Base-by-base conservation (phyloP, 2,797 vertebrate genomes). In the Glossophaga mutica region DNA sequence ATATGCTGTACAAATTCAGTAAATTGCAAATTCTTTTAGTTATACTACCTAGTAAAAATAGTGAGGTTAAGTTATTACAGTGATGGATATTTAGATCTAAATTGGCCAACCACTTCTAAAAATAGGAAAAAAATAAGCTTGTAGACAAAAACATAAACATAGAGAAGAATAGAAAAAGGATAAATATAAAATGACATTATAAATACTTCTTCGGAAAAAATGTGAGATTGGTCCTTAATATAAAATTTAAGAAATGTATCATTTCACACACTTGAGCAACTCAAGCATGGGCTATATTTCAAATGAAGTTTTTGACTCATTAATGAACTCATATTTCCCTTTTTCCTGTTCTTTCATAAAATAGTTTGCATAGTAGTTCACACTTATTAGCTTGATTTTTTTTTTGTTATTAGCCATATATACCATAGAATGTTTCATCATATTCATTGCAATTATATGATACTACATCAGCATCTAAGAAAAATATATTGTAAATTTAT, bases 351-450 rank as follows among this genome's bases (percentile, higher is more conserved):
- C 48, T 92, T 95, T 93, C 57, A 50, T 48, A 77, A 94, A 77
- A 62, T 65, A 18, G 4, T 94, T 81, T 71, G 55, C 12, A 10
- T 68, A 74, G 6, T 78, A 89, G 34, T 76, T 29, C n/a, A 9
- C 90, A 42, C 76, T 78, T 90, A 57, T 9, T 76, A 52, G 37
- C 59, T 91, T 77, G 21, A 70, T 82, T 95, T 93, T 93, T 93
- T 93, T 39, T 94, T 88, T 93, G 71, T 88, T 82, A 37, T 86
- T 94, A 73, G 7, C 73, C 39, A 29, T 92, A 55, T 39, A 68
- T 26, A 42, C 44, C 50, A 82, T 52, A 70, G 62, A n/a, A 32
- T 96, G 37, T 29, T 88, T 81, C 68, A 68, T 93, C 48, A 78
- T 82, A 93, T 65, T 74, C 10, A 70, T 76, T 90, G 57, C 26